phyloP scores from a whole-genome alignment of 2,113 vertebrate genomes.

The Oryzias celebensis region DNA sequence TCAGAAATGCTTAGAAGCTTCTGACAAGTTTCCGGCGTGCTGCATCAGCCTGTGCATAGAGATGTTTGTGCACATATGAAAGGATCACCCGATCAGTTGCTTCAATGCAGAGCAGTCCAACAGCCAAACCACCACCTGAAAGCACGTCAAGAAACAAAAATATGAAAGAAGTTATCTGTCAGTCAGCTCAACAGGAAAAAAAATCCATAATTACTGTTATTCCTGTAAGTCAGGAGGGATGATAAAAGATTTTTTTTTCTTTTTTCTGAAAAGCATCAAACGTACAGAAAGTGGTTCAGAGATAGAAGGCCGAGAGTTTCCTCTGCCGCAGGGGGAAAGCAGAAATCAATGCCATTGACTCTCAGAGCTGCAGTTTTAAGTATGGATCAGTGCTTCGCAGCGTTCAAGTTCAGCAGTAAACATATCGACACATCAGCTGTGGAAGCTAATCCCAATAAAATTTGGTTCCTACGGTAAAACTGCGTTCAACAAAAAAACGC shows the following conservation, averaged over 20 bases:
- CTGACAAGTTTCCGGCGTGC: too few species aligned
- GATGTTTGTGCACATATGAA: too few species aligned
- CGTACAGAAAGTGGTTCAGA: neutral
- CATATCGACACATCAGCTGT: neutral
- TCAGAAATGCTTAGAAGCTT: too few species aligned
- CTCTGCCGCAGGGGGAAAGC: neutral
- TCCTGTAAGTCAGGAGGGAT: neutral
- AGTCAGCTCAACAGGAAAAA: neutral
- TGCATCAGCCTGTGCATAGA: too few species aligned
- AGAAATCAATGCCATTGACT: neutral
- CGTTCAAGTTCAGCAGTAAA: neutral
- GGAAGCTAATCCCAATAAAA: neutral
- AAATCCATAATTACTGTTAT: neutral
- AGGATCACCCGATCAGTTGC: too few species aligned
- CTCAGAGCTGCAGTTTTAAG: neutral
- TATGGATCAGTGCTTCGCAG: neutral
- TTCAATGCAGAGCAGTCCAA: too few species aligned
- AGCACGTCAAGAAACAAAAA: neutral
- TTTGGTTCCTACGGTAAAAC: neutral
- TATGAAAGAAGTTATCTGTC: neutral
- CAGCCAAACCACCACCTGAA: too few species aligned
- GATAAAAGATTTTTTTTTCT: neutral
- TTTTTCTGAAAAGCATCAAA: neutral
- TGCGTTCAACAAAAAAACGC: neutral
- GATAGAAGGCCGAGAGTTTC: neutral